These are phyloP conservation scores for Drosophila elegans DNA, from an alignment of 1,140 invertebrate species.

Conservation along the genomic window DNA sequence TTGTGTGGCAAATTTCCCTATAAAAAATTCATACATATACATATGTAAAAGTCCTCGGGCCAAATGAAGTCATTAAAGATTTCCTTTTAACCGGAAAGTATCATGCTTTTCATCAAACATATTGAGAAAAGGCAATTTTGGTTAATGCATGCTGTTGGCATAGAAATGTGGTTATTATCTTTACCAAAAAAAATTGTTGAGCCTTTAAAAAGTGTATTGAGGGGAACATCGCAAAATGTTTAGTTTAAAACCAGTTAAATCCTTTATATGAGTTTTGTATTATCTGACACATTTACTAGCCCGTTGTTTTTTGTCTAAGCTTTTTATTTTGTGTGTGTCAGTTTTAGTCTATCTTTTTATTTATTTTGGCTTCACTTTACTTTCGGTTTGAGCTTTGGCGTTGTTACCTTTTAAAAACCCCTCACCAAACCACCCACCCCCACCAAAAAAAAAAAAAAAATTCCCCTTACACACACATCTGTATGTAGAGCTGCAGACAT, in stretches of 20 bases:
- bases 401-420: constrained; percentile 34
- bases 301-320: constrained; percentile 7
- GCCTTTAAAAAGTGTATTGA: no score
- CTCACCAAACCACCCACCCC: no score
- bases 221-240: no score
- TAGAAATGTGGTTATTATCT: not conserved
- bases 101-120: not conserved
- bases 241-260: no score
- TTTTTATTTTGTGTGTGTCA: constrained; percentile 21
- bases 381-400: constrained; percentile 39
- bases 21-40: not conserved
- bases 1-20: constrained; percentile 5
- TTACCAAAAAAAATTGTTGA: no score
- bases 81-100: not conserved
- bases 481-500: constrained; percentile 28
- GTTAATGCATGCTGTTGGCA: no score
- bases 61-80: constrained; percentile 5
- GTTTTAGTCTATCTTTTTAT: constrained; percentile 13
- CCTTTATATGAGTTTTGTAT: not conserved
- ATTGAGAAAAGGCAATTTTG: not conserved
- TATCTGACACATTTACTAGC: constrained; percentile 32
- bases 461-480: constrained; percentile 5
- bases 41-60: not conserved
- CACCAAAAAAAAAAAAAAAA: constrained; percentile 14
- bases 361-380: constrained; percentile 24